Evolutionary conservation across 2,888 invertebrate genomes (phyloP).

Genomic region (Cremastobaeus sp.): DNA sequence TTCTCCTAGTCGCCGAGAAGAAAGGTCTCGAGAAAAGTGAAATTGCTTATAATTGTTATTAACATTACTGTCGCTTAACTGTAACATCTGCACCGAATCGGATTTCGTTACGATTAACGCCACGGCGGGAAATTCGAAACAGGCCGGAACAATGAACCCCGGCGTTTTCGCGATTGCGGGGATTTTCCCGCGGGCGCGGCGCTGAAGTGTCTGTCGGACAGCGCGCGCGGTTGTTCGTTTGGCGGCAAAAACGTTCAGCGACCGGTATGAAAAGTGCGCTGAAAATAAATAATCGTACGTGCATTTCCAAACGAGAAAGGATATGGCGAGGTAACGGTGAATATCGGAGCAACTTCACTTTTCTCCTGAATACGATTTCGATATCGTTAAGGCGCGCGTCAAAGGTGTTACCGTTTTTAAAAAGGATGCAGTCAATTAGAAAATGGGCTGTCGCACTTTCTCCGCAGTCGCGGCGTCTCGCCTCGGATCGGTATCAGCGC

Average conservation of each 20-base stretch:
- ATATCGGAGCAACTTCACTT: conserved; percentile 33
- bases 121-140: too few relatives aligned
- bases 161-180: too few relatives aligned
- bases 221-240: too few relatives aligned
- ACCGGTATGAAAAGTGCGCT: conserved; percentile 23
- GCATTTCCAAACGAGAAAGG: conserved; percentile 28
- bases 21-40: conserved; percentile 63
- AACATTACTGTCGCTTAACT: conserved; percentile 57
- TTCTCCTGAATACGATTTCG: conserved; percentile 46
- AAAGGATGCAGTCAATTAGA: conserved; percentile 75
- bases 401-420: conserved; percentile 67
- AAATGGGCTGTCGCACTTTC: conserved; percentile 74
- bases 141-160: too few relatives aligned
- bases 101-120: too few relatives aligned
- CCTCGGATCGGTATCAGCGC: conserved; percentile 58
- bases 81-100: conserved; percentile 45
- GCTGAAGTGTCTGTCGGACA: too few relatives aligned
- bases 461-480: conserved; percentile 48
- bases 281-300: conserved; percentile 13
- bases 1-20: conserved; percentile 60
- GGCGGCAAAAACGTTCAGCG: too few relatives aligned
- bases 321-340: conserved; percentile 20
- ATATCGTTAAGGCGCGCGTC: conserved; percentile 32
- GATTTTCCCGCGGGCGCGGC: too few relatives aligned
- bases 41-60: conserved; percentile 57